phyloP scores from a whole-genome alignment of 2,113 vertebrate species.

The Strix aluco region DNA sequence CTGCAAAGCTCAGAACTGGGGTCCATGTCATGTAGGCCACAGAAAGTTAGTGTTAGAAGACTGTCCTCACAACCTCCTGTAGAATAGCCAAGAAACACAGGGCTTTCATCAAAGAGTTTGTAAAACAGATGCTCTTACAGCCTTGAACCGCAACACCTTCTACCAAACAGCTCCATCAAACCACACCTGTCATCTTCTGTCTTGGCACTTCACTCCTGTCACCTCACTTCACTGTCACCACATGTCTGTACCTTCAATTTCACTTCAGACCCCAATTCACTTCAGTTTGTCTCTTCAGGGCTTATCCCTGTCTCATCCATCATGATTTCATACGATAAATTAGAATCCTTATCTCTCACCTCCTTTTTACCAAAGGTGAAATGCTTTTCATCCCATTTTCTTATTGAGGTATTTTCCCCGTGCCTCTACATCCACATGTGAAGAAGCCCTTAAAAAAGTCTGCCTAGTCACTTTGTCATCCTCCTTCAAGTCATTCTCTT shows the following conservation, averaged over 20 bases:
- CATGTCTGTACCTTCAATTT: background rate
- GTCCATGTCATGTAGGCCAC: background rate
- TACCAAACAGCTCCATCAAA: constrained; percentile 22
- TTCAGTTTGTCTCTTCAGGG: background rate
- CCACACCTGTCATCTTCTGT: background rate
- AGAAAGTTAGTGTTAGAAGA: background rate
- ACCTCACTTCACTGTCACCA: background rate
- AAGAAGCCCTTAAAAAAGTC: background rate
- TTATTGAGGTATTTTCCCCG: background rate
- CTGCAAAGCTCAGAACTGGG: background rate
- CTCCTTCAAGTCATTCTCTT: background rate
- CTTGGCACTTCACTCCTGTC: constrained; percentile 17
- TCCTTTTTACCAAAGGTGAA: constrained; percentile 6
- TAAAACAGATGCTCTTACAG: constrained; percentile 2
- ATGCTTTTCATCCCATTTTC: background rate
- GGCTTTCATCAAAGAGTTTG: background rate
- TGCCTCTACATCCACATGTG: background rate
- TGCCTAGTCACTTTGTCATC: background rate
- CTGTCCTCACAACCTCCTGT: background rate
- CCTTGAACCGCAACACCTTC: constrained; percentile 10
- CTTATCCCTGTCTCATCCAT: background rate
- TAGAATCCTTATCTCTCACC: background rate
- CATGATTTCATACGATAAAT: background rate
- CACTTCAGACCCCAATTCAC: constrained; percentile 8
- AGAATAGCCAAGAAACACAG: background rate